Base-by-base conservation (phyloP, 2,888 invertebrate genomes). In the Hermaeophaga mercurialis region DNA sequence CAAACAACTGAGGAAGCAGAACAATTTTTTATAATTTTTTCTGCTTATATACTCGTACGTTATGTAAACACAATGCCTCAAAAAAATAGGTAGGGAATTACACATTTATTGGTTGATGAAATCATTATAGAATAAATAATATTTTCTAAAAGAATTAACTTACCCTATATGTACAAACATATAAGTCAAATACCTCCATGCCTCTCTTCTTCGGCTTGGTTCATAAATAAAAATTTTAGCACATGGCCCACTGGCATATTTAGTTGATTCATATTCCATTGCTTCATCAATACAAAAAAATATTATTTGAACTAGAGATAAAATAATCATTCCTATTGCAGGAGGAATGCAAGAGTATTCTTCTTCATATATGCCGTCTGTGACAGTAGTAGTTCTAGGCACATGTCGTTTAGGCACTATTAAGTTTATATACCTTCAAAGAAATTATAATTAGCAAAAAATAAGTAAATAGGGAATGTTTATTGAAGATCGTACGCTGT, bases 141-240 rank as follows among this genome's bases (percentile, higher is more conserved):
- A n/a, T n/a, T n/a, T n/a, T n/a, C n/a, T 11, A 12, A 38, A 7
- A 26, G 18, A n/a, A n/a, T n/a, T n/a, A 15, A 72, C 85, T 81
- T 75, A 91, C 89, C 95, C 95, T 59, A 94, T 90, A 78, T 97
- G 97, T 26, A 97, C 93, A 75, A 97, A 88, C 94, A 96, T 96
- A 75, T 99, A 99, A 1, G 94, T 91, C 36, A 96, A 68, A 76
- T 89, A 98, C 70, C 98, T 82, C 98, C 98, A 99, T 0, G 88
- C 89, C 79, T 99, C 91, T 54, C 87, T 83, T 60, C 96, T 84
- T 70, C 87, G 85, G 59, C 86, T 83, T 0, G 97, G 97, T 80
- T 94, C 88, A 78, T 96, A 97, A 63, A 98, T 93, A 66, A 96
- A 88, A 4, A 89, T 76, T 43, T 86, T 87, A 7, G 68, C 70